Percentiles rank a stretch among this genome's conserved stretches.
Evolutionary conservation across 2,797 vertebrate species (phyloP).

Genomic region (Parauchenoglanis punctatus): DNA sequence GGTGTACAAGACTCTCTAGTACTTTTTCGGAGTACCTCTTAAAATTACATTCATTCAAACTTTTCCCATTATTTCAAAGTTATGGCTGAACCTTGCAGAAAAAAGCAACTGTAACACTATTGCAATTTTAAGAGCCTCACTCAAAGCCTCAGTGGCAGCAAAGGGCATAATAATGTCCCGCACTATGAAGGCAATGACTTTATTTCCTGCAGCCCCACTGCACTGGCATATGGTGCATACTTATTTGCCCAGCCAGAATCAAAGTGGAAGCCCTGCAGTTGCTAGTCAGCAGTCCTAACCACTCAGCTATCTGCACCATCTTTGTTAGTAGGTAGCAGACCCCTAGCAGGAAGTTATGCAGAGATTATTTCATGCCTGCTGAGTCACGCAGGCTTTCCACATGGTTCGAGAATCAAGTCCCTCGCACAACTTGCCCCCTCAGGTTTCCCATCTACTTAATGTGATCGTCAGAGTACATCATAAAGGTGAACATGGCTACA

Average conservation of each 20-base stretch:
- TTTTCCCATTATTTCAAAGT: slow-evolving; percentile 11
- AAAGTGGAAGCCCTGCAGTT: slow-evolving; percentile 30
- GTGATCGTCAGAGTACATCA: slow-evolving; percentile 33
- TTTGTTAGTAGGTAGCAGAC: slow-evolving; percentile 15
- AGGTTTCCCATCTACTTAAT: not conserved
- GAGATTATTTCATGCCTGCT: slow-evolving; percentile 32
- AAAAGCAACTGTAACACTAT: not conserved
- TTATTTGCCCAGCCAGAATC: slow-evolving; percentile 9
- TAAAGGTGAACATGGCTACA: not conserved
- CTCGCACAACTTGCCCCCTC: slow-evolving; percentile 26
- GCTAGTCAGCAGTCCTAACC: slow-evolving; percentile 8
- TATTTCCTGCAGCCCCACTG: slow-evolving; percentile 3
- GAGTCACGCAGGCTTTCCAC: not conserved
- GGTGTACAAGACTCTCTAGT: not conserved
- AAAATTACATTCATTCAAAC: not conserved
- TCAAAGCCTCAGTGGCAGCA: not conserved
- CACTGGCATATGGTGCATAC: slow-evolving; percentile 6
- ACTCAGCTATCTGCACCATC: slow-evolving; percentile 11
- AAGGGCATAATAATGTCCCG: slow-evolving; percentile 19
- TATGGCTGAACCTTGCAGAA: not conserved
- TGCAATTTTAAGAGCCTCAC: slow-evolving; percentile 17
- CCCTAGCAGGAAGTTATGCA: slow-evolving; percentile 8
- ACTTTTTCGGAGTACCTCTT: not conserved
- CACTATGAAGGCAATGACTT: slow-evolving; percentile 3
- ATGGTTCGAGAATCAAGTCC: slow-evolving; percentile 11